Evolutionary conservation across 2,113 vertebrate species (phyloP).

Genomic region (Cololabis saira): DNA sequence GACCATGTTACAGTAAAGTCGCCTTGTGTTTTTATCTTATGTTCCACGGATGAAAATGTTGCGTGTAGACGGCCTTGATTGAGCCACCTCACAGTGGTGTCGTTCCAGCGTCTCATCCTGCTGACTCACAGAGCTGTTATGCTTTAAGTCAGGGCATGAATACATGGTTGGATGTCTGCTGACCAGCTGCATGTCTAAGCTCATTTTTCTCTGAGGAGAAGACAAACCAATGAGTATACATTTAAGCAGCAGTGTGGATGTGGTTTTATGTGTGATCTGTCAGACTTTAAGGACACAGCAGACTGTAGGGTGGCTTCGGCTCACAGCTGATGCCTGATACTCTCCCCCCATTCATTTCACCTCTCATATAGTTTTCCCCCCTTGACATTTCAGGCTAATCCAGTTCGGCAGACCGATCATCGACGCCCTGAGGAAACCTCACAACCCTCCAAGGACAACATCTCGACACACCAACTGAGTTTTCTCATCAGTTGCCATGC

Average conservation of each 20-base stretch:
- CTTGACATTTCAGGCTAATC: constrained; percentile 69
- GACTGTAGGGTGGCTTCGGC: constrained; percentile 39
- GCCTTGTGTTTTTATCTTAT: no score
- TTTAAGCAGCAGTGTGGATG: neutral
- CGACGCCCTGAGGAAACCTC: constrained; percentile 50
- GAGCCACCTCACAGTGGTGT: neutral
- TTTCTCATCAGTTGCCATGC: constrained; percentile 4
- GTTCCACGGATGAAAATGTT: no score
- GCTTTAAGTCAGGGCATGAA: neutral
- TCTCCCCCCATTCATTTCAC: constrained; percentile 52
- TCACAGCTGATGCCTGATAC: constrained; percentile 56
- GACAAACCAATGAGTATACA: neutral
- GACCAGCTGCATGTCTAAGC: neutral
- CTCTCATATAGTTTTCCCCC: constrained; percentile 54
- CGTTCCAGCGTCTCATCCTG: no score
- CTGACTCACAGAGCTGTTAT: neutral
- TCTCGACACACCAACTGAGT: constrained; percentile 15
- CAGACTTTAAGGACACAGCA: constrained; percentile 47
- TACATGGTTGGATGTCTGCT: neutral
- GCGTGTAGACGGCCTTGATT: neutral
- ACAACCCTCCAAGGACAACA: constrained; percentile 29
- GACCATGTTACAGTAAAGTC: no score
- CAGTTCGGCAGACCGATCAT: constrained; percentile 61
- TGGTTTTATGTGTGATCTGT: constrained; percentile 1
- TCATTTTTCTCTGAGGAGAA: neutral